A percentile compares a stretch with the other conserved stretches of the same genome.
Conservation (phyloP, 1,140 invertebrate genomes). For the Drosophila orena region DNA sequence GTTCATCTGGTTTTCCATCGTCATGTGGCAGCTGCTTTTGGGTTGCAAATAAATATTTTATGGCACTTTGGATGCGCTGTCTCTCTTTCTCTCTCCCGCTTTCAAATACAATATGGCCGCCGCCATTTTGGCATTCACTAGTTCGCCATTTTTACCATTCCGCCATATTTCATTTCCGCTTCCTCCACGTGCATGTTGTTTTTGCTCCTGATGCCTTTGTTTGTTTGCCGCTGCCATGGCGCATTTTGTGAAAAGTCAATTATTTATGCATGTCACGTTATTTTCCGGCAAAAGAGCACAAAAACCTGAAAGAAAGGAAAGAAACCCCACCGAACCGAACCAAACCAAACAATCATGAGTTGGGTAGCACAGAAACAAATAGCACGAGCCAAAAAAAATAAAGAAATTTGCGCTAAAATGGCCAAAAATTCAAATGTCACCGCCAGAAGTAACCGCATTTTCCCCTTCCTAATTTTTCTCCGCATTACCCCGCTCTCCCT, state of each 20-base stretch:
- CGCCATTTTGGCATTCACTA: conserved; percentile 73
- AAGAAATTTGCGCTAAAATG: conserved; percentile 58
- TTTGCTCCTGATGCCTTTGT: conserved; percentile 44
- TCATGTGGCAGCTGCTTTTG: conserved; percentile 24
- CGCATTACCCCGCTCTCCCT: not conserved
- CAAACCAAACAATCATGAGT: conserved; percentile 42
- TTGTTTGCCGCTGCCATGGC: conserved; percentile 45
- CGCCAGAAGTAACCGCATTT: conserved; percentile 44
- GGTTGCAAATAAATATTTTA: conserved; percentile 68
- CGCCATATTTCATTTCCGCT: conserved; percentile 75
- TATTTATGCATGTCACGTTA: conserved; percentile 78
- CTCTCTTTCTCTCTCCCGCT: conserved; percentile 6
- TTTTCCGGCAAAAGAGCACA: conserved; percentile 59
- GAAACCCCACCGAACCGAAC: conserved; percentile 5
- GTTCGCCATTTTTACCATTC: conserved; percentile 59
- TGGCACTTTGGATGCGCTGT: conserved; percentile 33
- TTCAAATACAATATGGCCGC: conserved; percentile 58
- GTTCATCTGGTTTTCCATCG: conserved; percentile 20
- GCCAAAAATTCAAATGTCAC: conserved; percentile 66
- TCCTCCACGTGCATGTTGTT: conserved; percentile 39
- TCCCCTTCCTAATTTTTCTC: conserved; percentile 4
- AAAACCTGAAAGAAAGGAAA: conserved; percentile 22
- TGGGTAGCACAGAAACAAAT: conserved; percentile 9
- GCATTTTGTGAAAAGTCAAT: conserved; percentile 71
- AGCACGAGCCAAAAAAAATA: not conserved